These are phyloP conservation scores for Rhynchopsitta pachyrhyncha DNA, from an alignment of 2,113 vertebrate species.

Conservation along the genomic window DNA sequence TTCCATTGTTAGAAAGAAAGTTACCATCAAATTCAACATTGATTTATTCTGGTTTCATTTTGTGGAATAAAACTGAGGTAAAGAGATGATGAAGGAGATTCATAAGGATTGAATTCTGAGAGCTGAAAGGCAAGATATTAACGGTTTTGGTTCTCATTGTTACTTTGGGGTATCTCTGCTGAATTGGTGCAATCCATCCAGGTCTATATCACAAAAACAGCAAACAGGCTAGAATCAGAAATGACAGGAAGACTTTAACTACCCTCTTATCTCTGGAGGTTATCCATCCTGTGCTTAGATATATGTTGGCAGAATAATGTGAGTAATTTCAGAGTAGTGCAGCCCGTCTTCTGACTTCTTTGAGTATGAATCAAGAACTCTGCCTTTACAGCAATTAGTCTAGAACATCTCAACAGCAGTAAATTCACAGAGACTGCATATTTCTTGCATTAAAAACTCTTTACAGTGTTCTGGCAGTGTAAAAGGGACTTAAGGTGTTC, in stretches of 20 bases:
- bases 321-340: not conserved
- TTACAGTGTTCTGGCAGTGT: not conserved
- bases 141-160: not conserved
- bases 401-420: not conserved
- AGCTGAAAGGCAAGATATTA: not conserved
- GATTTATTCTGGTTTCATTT: constrained; percentile 40
- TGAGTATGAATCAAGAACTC: not conserved
- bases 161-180: constrained; percentile 1
- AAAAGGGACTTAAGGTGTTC: not conserved
- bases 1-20: not conserved
- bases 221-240: not conserved
- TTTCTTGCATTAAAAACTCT: not conserved
- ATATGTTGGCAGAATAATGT: constrained; percentile 9
- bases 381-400: not conserved
- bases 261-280: not conserved
- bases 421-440: not conserved
- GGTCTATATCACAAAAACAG: not conserved
- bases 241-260: not conserved
- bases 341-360: not conserved
- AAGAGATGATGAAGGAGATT: constrained; percentile 14
- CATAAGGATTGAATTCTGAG: not conserved
- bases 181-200: constrained; percentile 36
- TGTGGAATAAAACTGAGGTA: constrained; percentile 10
- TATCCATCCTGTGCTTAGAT: constrained; percentile 7
- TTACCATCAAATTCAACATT: not conserved